Conservation (phyloP, 2,113 vertebrate genomes). For the Prinia subflava region DNA sequence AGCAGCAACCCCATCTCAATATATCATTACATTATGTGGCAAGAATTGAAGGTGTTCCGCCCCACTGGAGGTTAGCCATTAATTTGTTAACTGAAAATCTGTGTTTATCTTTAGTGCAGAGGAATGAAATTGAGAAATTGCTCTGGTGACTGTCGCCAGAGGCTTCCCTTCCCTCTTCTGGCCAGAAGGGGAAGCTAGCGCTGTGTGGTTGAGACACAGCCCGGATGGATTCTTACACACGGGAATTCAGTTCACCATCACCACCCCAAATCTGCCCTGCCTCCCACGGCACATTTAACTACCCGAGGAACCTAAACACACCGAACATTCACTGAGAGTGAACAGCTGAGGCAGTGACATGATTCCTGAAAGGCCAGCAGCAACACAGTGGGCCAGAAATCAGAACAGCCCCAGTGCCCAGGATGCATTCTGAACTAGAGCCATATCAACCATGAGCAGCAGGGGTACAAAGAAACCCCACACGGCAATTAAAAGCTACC, state of each 20-base stretch:
- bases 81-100: neutral
- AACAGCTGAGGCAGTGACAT: neutral
- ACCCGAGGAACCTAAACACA: neutral
- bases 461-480: neutral
- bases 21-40: neutral
- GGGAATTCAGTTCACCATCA: neutral
- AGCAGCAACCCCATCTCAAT: neutral
- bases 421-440: neutral
- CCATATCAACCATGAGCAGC: neutral
- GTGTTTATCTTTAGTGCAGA: neutral
- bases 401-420: neutral
- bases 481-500: neutral
- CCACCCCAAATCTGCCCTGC: neutral
- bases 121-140: neutral
- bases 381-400: neutral
- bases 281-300: neutral
- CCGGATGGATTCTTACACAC: neutral
- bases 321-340: neutral
- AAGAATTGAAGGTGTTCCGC: neutral
- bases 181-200: slow-evolving; percentile 49
- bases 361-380: neutral
- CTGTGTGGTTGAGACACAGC: neutral
- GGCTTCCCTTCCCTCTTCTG: neutral
- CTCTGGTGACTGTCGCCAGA: accelerated
- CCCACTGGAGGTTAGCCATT: neutral